Conservation (phyloP, 1,140 invertebrate genomes). For the Phymastichus coffea region DNA sequence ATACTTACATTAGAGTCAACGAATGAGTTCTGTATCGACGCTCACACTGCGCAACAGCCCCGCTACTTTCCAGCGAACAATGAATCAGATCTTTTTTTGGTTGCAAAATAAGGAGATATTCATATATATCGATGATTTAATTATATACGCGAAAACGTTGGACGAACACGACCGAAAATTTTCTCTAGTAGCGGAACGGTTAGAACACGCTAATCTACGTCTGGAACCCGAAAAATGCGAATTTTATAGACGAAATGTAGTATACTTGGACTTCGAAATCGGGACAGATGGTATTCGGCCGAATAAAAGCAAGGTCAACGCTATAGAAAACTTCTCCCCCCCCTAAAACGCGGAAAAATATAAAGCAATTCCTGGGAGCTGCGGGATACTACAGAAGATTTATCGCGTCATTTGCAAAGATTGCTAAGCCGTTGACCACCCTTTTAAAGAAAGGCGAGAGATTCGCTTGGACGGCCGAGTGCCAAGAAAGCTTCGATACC, state of each 20-base stretch:
- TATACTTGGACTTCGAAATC: background rate
- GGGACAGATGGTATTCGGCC: background rate
- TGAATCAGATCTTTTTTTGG: background rate
- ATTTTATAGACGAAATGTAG: background rate
- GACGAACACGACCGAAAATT: background rate
- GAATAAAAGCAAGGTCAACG: background rate
- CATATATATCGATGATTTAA: background rate
- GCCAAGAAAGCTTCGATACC: conserved; percentile 23
- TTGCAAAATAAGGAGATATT: background rate
- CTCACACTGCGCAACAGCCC: background rate
- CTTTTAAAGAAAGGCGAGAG: conserved; percentile 24
- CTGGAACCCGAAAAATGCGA: background rate
- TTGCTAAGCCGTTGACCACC: background rate
- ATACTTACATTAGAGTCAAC: too few species aligned
- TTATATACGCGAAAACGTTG: background rate
- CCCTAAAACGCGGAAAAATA: too few species aligned
- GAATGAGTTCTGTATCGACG: too few species aligned
- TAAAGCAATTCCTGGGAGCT: background rate
- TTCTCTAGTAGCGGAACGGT: background rate
- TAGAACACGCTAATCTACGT: background rate
- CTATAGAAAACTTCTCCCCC: background rate
- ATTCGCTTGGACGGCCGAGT: conserved; percentile 25
- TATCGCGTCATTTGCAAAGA: conserved; percentile 8
- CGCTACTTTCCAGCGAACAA: background rate
- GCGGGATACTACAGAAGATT: conserved; percentile 29